Evolutionary conservation across 1,140 invertebrate species (phyloP), one percentile per base, ranked within the genome.

Genomic region (Probaryconus sp.): DNA sequence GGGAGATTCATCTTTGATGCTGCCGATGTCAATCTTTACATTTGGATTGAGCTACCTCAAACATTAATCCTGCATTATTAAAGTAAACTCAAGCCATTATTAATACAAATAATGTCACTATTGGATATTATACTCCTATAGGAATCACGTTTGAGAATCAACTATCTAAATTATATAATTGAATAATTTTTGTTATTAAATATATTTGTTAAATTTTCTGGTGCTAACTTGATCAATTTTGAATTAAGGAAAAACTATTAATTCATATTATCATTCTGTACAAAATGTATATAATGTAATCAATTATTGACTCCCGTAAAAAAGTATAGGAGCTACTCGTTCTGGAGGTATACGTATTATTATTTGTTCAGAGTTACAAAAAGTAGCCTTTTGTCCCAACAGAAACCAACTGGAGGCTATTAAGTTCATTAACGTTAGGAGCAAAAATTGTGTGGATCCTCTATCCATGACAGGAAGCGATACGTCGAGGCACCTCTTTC

Each of bases 21-120:
- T 56, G 65, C 81, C 83, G 81, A 80, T 81, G 83, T 82, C 83
- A 82, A 80, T 83, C 73, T 71, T 9, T 2, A 26, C 45, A 21
- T 53, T 30, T 1, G 51, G 56, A 30, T 38, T 16, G 11, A 14
- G 14, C 53, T 42, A 58, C 64, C 47, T 35, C 20, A 37, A 60
- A 60, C 35, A 58, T 10, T 18, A 68, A 21, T 68, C 50, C 13
- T 28, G 43, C 35, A 21, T 6, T 21, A 45, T 10, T 1, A 45
- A 45, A 60, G 7, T 21, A 51, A 30, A 1, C 17, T 10, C 38
- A 38, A 61, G 16, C 20, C 35, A 33, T 56, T 58, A 58, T 63
- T 16, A 45, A 13, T 31, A 50, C 30, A 55, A 30, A 2, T 2
- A 30, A 30, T 30, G 9, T 30, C 9, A 30, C 10, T 30, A 30